Base-by-base conservation (phyloP, 2,113 vertebrate species). In the Carettochelys insculpta region DNA sequence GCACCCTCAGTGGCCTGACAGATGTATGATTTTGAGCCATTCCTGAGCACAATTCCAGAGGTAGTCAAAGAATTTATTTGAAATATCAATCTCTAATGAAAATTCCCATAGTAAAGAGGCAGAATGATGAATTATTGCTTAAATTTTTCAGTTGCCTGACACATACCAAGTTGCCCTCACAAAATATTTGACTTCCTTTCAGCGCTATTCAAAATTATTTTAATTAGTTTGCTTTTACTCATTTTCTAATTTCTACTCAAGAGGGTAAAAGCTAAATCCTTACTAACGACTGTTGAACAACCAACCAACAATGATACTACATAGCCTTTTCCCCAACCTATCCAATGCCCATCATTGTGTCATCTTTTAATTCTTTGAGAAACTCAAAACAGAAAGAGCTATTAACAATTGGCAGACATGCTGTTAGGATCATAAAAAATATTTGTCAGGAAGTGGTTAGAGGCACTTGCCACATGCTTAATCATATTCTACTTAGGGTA, bases 71-170 rank as follows among this genome's bases (percentile, higher is more conserved):
- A 94, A 95, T 79, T 92, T 81, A 88, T 86, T 95, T 94, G 58
- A 94, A 94, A 83, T 85, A 95, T 91, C 91, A 95, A 20, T 93
- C 90, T 95, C 92, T 86, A 92, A 91, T 90, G 92, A 96, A 90
- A 43, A 81, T 89, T 86, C 34, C 45, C 88, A 85, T 56, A 86
- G 81, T 38, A 52, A 84, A 92, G 43, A 85, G 53, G 61, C 89
- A 83, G 34, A 52, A 38, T 54, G 13, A 86, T 54, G 51, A 94
- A 47, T 8, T 90, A 90, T 77, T 58, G 53, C 92, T 80, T 91
- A 77, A 82, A 71, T 80, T 94, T 94, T 92, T 51, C 56, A 81
- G n/a, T 16, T 89, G 89, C 48, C 45, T 94, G 83, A 86, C 13
- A 82, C 27, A 56, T 45, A 81, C 86, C 48, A 92, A 93, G 56